phyloP scores from a whole-genome alignment of 2,797 vertebrate genomes.

The Lepilemur ruficaudatus region DNA sequence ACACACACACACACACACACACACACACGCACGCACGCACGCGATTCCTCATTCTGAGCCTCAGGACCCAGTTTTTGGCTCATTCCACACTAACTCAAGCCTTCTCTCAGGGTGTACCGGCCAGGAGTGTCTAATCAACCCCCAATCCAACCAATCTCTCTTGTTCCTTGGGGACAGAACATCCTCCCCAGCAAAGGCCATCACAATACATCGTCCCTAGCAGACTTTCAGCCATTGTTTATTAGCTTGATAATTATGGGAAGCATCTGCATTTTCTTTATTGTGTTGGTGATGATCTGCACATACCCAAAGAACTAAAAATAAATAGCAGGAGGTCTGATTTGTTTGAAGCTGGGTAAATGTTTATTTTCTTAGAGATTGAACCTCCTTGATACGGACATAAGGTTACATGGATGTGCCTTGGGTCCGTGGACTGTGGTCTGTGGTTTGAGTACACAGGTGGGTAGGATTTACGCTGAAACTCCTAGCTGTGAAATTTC shows the following conservation, averaged over 20 bases:
- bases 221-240: neutral
- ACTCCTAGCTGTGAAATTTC: neutral
- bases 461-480: neutral
- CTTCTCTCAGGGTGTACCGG: neutral
- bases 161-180: neutral
- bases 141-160: neutral
- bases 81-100: neutral
- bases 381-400: neutral
- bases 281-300: neutral
- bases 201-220: neutral
- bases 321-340: neutral
- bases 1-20: too few species aligned
- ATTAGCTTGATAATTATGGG: constrained; percentile 15
- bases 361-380: constrained; percentile 3
- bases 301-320: constrained; percentile 50
- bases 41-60: neutral
- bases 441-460: neutral
- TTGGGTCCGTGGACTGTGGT: neutral
- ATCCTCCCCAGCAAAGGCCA: neutral
- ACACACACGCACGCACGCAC: neutral
- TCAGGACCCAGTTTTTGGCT: neutral
- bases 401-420: neutral
- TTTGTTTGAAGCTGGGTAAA: constrained; percentile 22
- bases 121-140: neutral
- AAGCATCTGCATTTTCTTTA: constrained; percentile 19